phyloP scores from a whole-genome alignment of 2,797 vertebrate genomes.

The Atherinosoma microstoma region DNA sequence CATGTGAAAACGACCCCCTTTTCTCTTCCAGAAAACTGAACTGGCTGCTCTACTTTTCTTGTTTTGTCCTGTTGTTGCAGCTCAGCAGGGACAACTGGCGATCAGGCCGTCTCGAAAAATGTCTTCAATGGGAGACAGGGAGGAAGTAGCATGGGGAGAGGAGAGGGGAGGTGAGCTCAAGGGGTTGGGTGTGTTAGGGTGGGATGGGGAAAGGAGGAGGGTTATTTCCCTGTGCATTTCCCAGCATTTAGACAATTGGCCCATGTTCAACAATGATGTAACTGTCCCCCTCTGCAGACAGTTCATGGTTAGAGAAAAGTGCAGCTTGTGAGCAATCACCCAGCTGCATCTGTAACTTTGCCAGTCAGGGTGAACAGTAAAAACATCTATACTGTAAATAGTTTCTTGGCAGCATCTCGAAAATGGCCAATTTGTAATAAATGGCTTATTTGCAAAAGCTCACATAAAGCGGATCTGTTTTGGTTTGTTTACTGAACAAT shows the following conservation, averaged over 20 bases:
- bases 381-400: neutral
- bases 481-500: constrained; percentile 6
- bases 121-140: neutral
- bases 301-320: constrained; percentile 24
- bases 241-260: constrained; percentile 58
- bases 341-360: neutral
- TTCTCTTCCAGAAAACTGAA: constrained; percentile 9
- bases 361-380: neutral
- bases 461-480: constrained; percentile 9
- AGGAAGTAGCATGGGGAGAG: neutral
- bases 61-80: constrained; percentile 44
- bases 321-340: constrained; percentile 12
- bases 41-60: constrained; percentile 16
- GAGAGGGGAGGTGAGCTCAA: neutral
- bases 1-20: constrained; percentile 24
- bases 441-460: constrained; percentile 2
- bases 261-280: constrained; percentile 65
- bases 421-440: neutral
- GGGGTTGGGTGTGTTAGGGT: constrained; percentile 10
- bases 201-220: constrained; percentile 1
- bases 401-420: neutral
- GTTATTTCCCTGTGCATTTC: constrained; percentile 34
- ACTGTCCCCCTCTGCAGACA: constrained; percentile 47
- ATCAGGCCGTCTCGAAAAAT: constrained; percentile 26
- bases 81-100: constrained; percentile 3